Conservation (phyloP, 2,113 vertebrate genomes). For the Gallinago jamesoni region DNA sequence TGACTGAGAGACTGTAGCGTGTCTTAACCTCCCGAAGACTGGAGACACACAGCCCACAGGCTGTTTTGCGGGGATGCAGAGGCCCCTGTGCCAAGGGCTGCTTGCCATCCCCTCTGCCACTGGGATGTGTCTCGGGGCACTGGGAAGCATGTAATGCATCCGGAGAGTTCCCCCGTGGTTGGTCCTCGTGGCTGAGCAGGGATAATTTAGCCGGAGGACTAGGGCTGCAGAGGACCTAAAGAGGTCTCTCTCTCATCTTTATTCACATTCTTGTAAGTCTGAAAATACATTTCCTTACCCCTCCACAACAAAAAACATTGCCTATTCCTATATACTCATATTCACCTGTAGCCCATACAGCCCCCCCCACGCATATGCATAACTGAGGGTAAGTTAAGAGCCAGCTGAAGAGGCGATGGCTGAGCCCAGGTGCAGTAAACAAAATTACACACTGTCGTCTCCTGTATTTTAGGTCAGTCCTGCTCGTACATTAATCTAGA, state of each 20-base stretch:
- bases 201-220: neutral
- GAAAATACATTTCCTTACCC: neutral
- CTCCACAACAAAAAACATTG: neutral
- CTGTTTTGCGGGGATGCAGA: rapidly evolving
- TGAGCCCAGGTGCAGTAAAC: neutral
- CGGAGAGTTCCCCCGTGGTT: neutral
- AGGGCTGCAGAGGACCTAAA: neutral
- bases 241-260: neutral
- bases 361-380: rapidly evolving
- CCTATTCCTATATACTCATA: neutral
- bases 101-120: neutral
- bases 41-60: rapidly evolving
- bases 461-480: neutral
- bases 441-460: neutral
- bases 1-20: neutral
- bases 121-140: neutral
- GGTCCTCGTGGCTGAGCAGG: neutral
- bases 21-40: neutral
- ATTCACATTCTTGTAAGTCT: neutral
- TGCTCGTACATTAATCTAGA: neutral
- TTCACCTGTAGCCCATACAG: neutral
- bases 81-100: neutral
- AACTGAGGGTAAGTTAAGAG: neutral
- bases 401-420: neutral
- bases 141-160: neutral